Base-by-base conservation (phyloP, 2,113 vertebrate species). In the Procavia capensis region DNA sequence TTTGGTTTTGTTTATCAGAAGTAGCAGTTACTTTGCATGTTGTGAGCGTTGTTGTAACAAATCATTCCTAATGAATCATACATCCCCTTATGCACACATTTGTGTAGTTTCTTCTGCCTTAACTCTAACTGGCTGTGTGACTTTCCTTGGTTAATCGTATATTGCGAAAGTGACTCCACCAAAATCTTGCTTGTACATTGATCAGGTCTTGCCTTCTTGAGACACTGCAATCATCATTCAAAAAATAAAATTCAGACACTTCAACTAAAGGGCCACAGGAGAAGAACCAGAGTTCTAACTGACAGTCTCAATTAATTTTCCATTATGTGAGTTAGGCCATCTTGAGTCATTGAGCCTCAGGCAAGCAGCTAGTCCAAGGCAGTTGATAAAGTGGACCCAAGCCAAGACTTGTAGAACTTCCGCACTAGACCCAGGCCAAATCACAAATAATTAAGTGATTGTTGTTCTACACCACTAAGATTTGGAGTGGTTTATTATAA, bases 51-150 rank as follows among this genome's bases (percentile, higher is more conserved):
- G 2, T 59, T 36, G 24, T 3, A 54, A n/a, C n/a, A n/a, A n/a
- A 19, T 16, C 5, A 36, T 66, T 14, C 24, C 9, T 8, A 31
- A 16, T 20, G 29, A 68, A 14, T 25, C 45, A n/a, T 2, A 19
- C 54, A 0, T 43, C 66, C 63, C 9, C 9, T 4, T 5, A 5
- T 1, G 4, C 11, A 6, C 0, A 9, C 9, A 8, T 81, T 61
- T 9, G 11, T 39, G 6, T 3, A 66, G 27, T 17, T 50, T 3
- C 50, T 25, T 9, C 34, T 36, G 66, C 1, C 0, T 7, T 31
- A 50, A 75, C 4, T 3, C 9, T 47, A 6, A 5, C 76, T 59
- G 24, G 14, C 29, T 47, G 25, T 1, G 0, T 41, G 25, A 63
- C 36, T 50, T 70, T 22, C 34, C 34, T 50, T 68, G 20, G 78